Base-by-base conservation (phyloP, 1,140 invertebrate species). In the Heliconius himera region DNA sequence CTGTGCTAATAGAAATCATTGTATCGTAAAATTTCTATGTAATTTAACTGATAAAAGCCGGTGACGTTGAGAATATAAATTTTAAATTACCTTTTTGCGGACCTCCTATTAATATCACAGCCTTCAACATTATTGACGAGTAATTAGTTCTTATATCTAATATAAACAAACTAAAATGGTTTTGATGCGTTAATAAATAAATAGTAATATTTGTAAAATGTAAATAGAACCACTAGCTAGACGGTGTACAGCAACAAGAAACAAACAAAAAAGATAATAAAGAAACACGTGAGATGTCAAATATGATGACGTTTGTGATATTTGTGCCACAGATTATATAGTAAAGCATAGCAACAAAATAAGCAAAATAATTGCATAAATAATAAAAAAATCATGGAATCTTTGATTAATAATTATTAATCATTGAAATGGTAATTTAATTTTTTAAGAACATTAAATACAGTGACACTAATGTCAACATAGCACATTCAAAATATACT, bases 41-140 rank as follows among this genome's bases (percentile, higher is more conserved):
- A 72, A 70, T 56, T 49, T 60, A 41, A 74, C 60, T 73, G 70
- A 84, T 77, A 77, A 84, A 86, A 75, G 77, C 85, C 86, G 90
- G 88, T 89, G 83, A 88, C 82, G 84, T 88, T 73, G 79, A 80
- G 72, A 83, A 75, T 82, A 20, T 41, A 71, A 76, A 78, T 49
- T 26, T 77, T 73, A 71, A 79, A 46, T 87, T 95, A 96, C 97
- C 97, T 96, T 97, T 97, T 87, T 97, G 96, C 8, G 97, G 96
- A 29, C 97, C 97, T 9, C 97, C 97, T 81, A 97, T 96, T 76
- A 97, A 91, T 88, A 97, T 97, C 2, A 97, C 96, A 76, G 97
- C 97, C 94, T 97, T 97, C 74, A 97, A 91, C 96, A 96, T 97
- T 71, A 74, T 81, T 54, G 51, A 76, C 26, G 70, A 51, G 51